These are phyloP conservation scores for Thereva nobilitata DNA, from an alignment of 2,888 invertebrate species.

Conservation along the genomic window DNA sequence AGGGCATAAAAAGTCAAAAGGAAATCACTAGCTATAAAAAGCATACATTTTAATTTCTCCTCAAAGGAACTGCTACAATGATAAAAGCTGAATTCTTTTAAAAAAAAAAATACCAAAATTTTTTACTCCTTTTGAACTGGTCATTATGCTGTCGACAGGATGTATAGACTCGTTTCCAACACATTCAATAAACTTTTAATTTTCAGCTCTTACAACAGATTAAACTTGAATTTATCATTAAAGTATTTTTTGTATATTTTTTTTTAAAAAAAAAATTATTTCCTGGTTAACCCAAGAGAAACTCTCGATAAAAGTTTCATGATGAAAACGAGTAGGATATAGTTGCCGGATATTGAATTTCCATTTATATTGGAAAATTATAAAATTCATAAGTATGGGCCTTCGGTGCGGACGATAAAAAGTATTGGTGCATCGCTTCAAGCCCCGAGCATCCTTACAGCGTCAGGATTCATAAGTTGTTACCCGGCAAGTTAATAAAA, in stretches of 20 bases:
- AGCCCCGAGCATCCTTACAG: background rate
- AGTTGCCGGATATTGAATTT: constrained; percentile 39
- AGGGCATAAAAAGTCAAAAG: too few species aligned
- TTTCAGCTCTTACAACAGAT: constrained; percentile 17
- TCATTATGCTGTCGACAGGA: too few species aligned
- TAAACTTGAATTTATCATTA: constrained; percentile 26
- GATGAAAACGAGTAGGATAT: background rate
- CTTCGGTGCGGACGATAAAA: background rate
- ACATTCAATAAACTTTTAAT: constrained; percentile 30
- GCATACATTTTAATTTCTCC: too few species aligned
- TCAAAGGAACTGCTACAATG: too few species aligned
- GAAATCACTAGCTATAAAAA: too few species aligned
- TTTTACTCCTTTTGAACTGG: too few species aligned
- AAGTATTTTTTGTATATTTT: background rate
- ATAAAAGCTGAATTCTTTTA: too few species aligned
- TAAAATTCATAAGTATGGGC: constrained; percentile 36
- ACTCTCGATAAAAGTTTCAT: too few species aligned
- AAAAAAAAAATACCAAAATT: too few species aligned
- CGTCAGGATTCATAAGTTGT: background rate
- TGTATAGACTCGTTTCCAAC: too few species aligned
- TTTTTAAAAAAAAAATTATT: too few species aligned
- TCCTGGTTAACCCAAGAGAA: too few species aligned
- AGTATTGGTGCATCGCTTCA: background rate
- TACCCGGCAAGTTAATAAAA: constrained; percentile 14
- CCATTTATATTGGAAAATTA: constrained; percentile 41